Percentiles rank a stretch among this genome's conserved stretches.
Evolutionary conservation across 2,797 vertebrate genomes (phyloP).

Genomic region (Pseudochirops corinnae): DNA sequence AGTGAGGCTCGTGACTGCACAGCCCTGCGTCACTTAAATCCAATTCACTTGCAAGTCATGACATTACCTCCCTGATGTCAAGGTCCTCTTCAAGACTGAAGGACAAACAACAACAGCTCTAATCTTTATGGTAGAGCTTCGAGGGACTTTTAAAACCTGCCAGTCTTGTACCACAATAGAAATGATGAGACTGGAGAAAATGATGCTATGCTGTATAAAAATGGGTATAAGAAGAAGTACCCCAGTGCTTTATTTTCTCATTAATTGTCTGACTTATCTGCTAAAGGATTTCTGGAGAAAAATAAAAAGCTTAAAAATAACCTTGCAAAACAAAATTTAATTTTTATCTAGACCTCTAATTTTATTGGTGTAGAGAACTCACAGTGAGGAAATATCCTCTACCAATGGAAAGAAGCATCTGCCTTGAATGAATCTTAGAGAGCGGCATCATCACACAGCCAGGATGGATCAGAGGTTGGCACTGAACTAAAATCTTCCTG

Average conservation of each 20-base stretch:
- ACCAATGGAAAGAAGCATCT: neutral
- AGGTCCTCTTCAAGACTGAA: too few relatives aligned
- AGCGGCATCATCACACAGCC: neutral
- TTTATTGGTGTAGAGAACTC: neutral
- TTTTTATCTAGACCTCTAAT: neutral
- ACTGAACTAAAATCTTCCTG: neutral
- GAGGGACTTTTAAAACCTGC: neutral
- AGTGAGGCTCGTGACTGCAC: too few relatives aligned
- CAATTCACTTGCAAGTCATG: too few relatives aligned
- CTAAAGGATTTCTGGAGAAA: neutral
- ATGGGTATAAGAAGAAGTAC: neutral
- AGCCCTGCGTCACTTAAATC: too few relatives aligned
- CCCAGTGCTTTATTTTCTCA: neutral
- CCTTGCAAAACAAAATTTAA: neutral
- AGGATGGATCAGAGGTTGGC: neutral
- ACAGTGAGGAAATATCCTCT: neutral
- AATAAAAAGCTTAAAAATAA: neutral
- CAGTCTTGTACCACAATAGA: neutral
- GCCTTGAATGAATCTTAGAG: neutral
- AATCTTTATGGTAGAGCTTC: neutral
- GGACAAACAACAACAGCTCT: neutral
- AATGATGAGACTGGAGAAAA: neutral
- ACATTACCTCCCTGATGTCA: too few relatives aligned
- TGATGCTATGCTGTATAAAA: neutral
- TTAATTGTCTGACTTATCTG: neutral